These are phyloP conservation scores for Sebastes melanostomus DNA, from an alignment of 2,797 vertebrate genomes.

Conservation along the genomic window DNA sequence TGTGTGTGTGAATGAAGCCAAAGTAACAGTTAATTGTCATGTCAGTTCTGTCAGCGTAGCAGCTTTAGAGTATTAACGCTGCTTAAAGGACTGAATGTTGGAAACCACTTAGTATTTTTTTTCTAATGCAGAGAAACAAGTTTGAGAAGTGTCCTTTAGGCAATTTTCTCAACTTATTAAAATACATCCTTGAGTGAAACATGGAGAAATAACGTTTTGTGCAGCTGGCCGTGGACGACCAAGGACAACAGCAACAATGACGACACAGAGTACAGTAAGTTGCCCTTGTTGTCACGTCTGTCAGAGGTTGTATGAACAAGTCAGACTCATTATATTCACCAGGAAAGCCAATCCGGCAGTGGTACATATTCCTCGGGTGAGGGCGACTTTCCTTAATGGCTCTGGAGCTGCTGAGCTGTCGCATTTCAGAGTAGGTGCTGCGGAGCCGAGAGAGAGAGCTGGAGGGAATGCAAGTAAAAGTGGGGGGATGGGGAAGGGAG, in stretches of 20 bases:
- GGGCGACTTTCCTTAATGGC: conserved; percentile 73
- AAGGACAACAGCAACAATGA: conserved; percentile 18
- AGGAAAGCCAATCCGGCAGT: conserved; percentile 42
- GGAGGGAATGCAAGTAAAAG: conserved; percentile 50
- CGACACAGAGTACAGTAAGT: not conserved
- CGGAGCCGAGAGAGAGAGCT: conserved; percentile 49
- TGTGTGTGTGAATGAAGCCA: not conserved
- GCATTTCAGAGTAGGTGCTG: conserved; percentile 69
- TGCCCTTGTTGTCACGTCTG: conserved; percentile 36
- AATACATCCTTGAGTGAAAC: conserved; percentile 18
- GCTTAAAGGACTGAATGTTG: conserved; percentile 2
- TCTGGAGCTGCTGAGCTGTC: conserved; percentile 77
- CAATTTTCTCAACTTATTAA: conserved; percentile 31
- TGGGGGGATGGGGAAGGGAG: not conserved
- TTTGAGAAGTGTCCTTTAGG: conserved; percentile 12
- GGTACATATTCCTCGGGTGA: conserved; percentile 61
- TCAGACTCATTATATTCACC: conserved; percentile 35
- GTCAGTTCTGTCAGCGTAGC: not conserved
- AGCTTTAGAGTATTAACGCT: not conserved
- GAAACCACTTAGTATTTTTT: conserved; percentile 14
- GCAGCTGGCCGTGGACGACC: not conserved
- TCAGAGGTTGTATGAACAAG: conserved; percentile 33
- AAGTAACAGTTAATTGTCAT: not conserved
- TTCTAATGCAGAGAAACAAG: not conserved
- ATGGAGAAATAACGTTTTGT: conserved; percentile 24